Base-by-base conservation (phyloP, 2,113 vertebrate genomes). In the Neofelis nebulosa region DNA sequence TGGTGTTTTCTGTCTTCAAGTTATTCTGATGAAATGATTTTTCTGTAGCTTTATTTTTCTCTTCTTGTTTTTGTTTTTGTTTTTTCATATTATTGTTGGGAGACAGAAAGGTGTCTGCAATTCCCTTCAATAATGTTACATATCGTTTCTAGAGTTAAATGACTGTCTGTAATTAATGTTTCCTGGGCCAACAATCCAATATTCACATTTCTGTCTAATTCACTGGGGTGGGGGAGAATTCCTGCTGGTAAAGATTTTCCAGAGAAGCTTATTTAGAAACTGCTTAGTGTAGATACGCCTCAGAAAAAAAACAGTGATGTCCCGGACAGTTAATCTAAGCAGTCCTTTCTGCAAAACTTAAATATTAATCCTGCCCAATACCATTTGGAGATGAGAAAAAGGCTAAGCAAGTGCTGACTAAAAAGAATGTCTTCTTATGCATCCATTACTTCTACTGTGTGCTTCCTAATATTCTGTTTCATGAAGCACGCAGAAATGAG, bases 81-180 rank as follows among this genome's bases (percentile, higher is more conserved):
- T 86, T 31, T 81, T n/a, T 61, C 16, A 5, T 50, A 31, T 68
- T n/a, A 19, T 88, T 14, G 1, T 41, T 65, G 45, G 36, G 36
- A 66, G 10, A 81, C 2, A 23, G 16, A 27, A 15, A 92, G 16
- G 23, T 68, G 41, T 23, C 65, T 79, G 21, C 11, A n/a, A 45
- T 41, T 7, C 2, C 15, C 57, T 92, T 97, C 80, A 98, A 96
- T 94, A 80, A 73, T 66, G 12, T 57, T 97, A 87, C 94, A 97
- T 95, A 96, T 69, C 91, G 65, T 96, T 95, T 96, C 61, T 92
- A 93, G 97, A 96, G 65, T 94, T 94, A 87, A 63, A 97, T 88
- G 71, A 98, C 90, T 95, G 27, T n/a, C 92, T 97, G 95, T 95
- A 98, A 98, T 90, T 97, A 95, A 97, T 96, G 94, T 88, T 90